Base-by-base conservation (phyloP, 2,113 vertebrate species). In the Polypterus senegalus region DNA sequence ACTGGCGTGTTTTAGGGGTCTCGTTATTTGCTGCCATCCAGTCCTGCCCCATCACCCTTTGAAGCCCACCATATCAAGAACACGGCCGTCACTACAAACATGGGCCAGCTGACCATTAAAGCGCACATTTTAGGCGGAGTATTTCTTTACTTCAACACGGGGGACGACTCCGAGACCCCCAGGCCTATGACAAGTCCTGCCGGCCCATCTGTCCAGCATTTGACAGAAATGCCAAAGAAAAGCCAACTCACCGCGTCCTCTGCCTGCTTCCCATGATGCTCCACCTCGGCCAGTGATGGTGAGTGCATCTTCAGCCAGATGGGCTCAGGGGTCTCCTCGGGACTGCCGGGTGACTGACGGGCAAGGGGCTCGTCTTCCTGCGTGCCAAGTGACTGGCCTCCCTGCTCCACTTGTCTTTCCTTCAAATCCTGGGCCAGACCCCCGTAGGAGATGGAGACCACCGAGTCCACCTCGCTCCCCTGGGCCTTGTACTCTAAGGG, bases 391-490 rank as follows among this genome's bases (percentile, higher is more conserved):
- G 27, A 0, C 51, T 6, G 61, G 49, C 57, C 57, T 4, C 64
- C 65, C 45, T 67, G 61, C 56, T 7, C 10, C 0, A 49, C 67
- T 8, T 53, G 69, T 59, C 68, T 73, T 9, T 65, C 57, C 1
- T 58, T 63, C 1, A 70, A 57, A 5, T 66, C 66, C 45, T 74
- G 73, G 1, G 78, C 76, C 11, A 81, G 76, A 0, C 70, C 57
- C 7, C 63, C 74, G 70, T 85, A 81, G 46, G 27, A 74, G 3
- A 83, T 74, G 0, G 83, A 79, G 47, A 86, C 74, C 1, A 84
- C 83, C 0, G 81, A 78, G 1, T 86, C 79, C 58, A 79, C 65
- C 4, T 74, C 74, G 7, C 60, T 76, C 54, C 65, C 63, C 57
- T 52, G 65, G 2, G 66, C 61, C 60, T 10, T 45, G 51, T 44